phyloP scores from a whole-genome alignment of 2,888 invertebrate genomes.

The Neuroscelio doddi region DNA sequence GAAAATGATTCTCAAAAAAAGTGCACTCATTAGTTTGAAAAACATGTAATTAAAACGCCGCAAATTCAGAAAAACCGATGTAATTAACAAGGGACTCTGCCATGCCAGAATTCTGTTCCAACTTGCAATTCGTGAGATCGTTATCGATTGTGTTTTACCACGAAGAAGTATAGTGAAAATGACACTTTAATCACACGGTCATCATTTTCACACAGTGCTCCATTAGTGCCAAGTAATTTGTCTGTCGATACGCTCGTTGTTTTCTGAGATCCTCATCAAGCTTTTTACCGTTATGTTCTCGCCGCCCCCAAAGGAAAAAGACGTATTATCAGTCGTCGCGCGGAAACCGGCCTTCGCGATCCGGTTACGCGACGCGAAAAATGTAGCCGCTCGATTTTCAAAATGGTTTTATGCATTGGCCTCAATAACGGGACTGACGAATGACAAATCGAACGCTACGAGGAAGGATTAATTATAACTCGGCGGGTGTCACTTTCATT shows the following conservation, averaged over 20 bases:
- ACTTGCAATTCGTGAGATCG: too few species aligned
- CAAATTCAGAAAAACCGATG: too few species aligned
- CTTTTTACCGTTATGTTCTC: conserved; percentile 51
- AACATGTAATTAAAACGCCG: too few species aligned
- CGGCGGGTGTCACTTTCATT: conserved; percentile 14
- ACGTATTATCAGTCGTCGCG: conserved; percentile 4
- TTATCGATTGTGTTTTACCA: too few species aligned
- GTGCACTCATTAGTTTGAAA: too few species aligned
- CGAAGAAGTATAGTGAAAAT: conserved; percentile 24
- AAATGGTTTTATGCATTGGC: conserved; percentile 21
- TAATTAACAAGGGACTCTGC: too few species aligned
- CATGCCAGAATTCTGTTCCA: too few species aligned
- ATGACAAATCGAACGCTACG: conserved; percentile 7
- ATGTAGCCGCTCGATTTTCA: conserved; percentile 45
- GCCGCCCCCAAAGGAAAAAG: conserved; percentile 13
- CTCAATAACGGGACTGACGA: conserved; percentile 2
- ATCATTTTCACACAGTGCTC: too few species aligned
- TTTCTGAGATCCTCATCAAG: conserved; percentile 27
- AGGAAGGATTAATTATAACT: conserved; percentile 11
- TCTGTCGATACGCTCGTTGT: conserved; percentile 49
- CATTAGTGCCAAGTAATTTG: too few species aligned
- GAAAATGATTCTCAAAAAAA: too few species aligned
- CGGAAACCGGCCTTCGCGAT: conserved; percentile 21
- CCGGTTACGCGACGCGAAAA: conserved; percentile 48
- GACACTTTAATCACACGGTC: conserved; percentile 56